A percentile compares a stretch with the other conserved stretches of the same genome.
phyloP scores from a whole-genome alignment of 2,113 vertebrate genomes.

The Leptosomus discolor region DNA sequence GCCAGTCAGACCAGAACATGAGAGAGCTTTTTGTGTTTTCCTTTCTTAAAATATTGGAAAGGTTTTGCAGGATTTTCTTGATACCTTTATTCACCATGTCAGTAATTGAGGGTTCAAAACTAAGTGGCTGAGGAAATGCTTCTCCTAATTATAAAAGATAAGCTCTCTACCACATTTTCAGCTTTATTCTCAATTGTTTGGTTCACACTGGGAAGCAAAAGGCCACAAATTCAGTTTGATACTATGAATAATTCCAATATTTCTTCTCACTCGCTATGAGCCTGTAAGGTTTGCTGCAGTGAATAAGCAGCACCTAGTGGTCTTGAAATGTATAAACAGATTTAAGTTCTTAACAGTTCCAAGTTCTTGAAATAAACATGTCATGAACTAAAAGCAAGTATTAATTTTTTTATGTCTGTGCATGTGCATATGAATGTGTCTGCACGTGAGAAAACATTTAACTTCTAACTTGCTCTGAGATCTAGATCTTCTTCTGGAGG shows the following conservation, averaged over 20 bases:
- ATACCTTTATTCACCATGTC: not conserved
- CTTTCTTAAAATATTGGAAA: not conserved
- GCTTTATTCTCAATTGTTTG: not conserved
- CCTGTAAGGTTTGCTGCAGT: not conserved
- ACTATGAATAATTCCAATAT: not conserved
- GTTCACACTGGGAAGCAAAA: not conserved
- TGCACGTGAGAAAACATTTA: not conserved
- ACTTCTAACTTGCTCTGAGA: not conserved
- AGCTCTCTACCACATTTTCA: not conserved
- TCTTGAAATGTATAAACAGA: not conserved
- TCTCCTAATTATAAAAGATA: not conserved
- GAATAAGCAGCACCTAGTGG: constrained; percentile 48
- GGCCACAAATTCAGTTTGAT: not conserved
- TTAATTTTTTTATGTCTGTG: not conserved
- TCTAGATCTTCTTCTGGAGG: not conserved
- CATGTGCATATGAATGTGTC: fast-evolving
- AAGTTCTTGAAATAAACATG: not conserved
- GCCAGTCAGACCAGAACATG: not conserved
- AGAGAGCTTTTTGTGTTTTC: not conserved
- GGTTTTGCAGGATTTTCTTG: constrained; percentile 21
- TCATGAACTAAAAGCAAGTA: not conserved
- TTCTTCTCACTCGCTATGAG: not conserved
- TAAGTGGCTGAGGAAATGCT: not conserved
- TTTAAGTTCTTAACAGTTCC: not conserved
- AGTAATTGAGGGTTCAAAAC: not conserved